A percentile compares a stretch with the other conserved stretches of the same genome.
phyloP scores from a whole-genome alignment of 2,113 vertebrate genomes.

The Macquaria australasica region DNA sequence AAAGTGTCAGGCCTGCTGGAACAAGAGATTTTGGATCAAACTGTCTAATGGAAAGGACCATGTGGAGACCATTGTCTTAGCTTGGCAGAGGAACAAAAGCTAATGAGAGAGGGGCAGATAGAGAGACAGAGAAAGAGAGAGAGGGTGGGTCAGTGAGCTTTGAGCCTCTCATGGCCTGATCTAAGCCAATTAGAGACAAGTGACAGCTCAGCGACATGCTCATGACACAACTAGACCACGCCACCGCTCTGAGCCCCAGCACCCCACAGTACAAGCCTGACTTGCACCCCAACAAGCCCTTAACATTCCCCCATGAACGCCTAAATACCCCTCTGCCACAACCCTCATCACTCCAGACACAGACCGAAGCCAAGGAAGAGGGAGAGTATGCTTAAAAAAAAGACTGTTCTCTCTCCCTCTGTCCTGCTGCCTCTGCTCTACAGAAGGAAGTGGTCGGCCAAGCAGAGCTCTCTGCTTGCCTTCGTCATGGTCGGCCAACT shows the following conservation, averaged over 20 bases:
- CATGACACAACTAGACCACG: slow-evolving; percentile 83
- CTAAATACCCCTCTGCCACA: slow-evolving; percentile 37
- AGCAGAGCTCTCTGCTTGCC: slow-evolving; percentile 33
- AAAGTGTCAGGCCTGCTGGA: slow-evolving; percentile 22
- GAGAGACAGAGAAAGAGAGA: slow-evolving; percentile 37
- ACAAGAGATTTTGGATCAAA: slow-evolving; percentile 43
- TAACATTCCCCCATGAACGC: slow-evolving; percentile 34
- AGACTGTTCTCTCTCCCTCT: slow-evolving; percentile 23
- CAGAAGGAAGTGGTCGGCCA: slow-evolving; percentile 61
- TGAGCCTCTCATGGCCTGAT: slow-evolving; percentile 72
- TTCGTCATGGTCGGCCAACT: slow-evolving; percentile 73
- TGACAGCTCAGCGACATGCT: slow-evolving; percentile 81
- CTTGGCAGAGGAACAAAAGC: slow-evolving; percentile 32
- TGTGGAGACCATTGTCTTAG: slow-evolving; percentile 49
- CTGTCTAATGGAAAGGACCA: slow-evolving; percentile 27
- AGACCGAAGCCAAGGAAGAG: slow-evolving; percentile 21
- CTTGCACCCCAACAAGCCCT: slow-evolving; percentile 67
- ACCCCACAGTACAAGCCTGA: slow-evolving; percentile 58
- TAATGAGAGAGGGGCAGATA: slow-evolving; percentile 44
- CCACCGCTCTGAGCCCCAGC: slow-evolving; percentile 64
- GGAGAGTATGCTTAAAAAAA: slow-evolving; percentile 44
- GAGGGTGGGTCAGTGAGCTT: slow-evolving; percentile 78
- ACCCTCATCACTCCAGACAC: slow-evolving; percentile 18
- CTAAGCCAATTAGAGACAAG: slow-evolving; percentile 84
- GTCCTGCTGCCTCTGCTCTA: slow-evolving; percentile 38